These are phyloP conservation scores for Chalcosyrphus nemorum DNA, from an alignment of 2,888 invertebrate genomes.

Conservation along the genomic window DNA sequence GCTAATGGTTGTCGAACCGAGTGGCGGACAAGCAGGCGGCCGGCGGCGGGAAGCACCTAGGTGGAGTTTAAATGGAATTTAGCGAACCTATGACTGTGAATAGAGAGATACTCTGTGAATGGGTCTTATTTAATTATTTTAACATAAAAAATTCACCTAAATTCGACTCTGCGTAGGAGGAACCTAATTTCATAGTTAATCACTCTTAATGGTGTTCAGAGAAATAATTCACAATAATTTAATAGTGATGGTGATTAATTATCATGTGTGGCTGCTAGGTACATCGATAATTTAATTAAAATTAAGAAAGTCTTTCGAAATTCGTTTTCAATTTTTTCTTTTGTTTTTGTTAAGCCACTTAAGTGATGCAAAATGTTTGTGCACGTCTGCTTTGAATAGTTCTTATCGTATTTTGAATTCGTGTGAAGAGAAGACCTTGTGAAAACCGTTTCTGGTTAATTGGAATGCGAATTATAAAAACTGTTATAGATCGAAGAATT, in stretches of 20 bases:
- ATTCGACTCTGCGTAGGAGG: background rate
- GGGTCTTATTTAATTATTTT: slow-evolving; percentile 12
- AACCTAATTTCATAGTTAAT: background rate
- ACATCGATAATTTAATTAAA: background rate
- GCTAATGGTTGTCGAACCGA: slow-evolving; percentile 59
- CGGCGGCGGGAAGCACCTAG: background rate
- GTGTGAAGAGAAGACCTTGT: background rate
- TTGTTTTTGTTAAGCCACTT: background rate
- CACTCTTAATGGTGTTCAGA: background rate
- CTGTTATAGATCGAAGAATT: slow-evolving; percentile 14
- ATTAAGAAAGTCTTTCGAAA: slow-evolving; percentile 21
- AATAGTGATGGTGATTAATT: slow-evolving; percentile 35
- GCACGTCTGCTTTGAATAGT: background rate
- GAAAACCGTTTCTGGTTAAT: slow-evolving; percentile 25
- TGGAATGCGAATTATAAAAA: slow-evolving; percentile 38
- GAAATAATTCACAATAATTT: background rate
- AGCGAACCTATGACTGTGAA: slow-evolving; percentile 30
- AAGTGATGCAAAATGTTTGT: background rate
- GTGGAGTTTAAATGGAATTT: slow-evolving; percentile 50
- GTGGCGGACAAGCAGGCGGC: too few relatives aligned
- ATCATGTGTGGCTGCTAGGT: background rate
- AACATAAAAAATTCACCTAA: background rate
- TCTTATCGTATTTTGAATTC: background rate
- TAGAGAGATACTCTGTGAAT: slow-evolving; percentile 7
- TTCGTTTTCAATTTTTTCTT: slow-evolving; percentile 4